Conservation (phyloP, 2,797 vertebrate genomes). For the Coregonus ussuriensis region DNA sequence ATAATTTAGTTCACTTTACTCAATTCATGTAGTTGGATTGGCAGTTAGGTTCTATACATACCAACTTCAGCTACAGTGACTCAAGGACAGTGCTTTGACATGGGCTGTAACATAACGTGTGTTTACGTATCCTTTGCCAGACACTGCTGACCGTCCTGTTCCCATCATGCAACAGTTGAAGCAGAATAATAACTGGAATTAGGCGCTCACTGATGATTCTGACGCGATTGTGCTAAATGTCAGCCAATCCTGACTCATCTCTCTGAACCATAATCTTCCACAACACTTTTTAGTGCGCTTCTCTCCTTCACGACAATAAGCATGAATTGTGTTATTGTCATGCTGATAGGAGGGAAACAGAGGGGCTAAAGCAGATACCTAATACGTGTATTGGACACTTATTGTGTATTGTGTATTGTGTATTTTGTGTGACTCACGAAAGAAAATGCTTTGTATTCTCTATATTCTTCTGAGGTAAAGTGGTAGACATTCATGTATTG, state of each 20-base stretch:
- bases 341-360: slow-evolving; percentile 34
- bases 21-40: background rate
- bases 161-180: slow-evolving; percentile 74
- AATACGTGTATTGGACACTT: background rate
- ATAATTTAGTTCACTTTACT: background rate
- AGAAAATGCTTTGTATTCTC: slow-evolving; percentile 29
- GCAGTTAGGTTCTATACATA: background rate
- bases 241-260: slow-evolving; percentile 74
- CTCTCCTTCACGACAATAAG: slow-evolving; percentile 52
- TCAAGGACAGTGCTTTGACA: background rate
- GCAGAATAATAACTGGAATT: slow-evolving; percentile 81
- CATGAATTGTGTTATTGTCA: slow-evolving; percentile 54
- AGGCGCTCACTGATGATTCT: slow-evolving; percentile 67
- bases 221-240: slow-evolving; percentile 64
- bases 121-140: slow-evolving; percentile 57
- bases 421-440: background rate
- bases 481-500: background rate
- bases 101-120: slow-evolving; percentile 53
- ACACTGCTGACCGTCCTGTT: slow-evolving; percentile 55
- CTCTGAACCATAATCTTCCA: slow-evolving; percentile 76
- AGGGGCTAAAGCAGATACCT: slow-evolving; percentile 27
- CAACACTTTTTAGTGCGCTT: slow-evolving; percentile 45
- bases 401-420: background rate
- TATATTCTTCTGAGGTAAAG: slow-evolving; percentile 4
- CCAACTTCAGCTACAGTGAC: too few species aligned